phyloP scores from a whole-genome alignment of 2,113 vertebrate species.

The Etia nguti region DNA sequence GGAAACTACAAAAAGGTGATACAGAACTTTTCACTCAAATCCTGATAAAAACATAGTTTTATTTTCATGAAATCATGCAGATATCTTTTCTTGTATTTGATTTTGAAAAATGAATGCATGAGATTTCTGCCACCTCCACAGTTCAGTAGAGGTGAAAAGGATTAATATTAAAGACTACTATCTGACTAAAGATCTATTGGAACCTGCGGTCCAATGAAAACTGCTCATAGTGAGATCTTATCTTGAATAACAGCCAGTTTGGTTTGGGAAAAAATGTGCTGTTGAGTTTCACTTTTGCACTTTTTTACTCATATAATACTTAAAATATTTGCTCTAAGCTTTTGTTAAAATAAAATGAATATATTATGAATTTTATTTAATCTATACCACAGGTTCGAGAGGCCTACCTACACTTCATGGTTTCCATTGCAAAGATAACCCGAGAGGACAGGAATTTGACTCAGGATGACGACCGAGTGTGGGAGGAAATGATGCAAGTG shows the following conservation, averaged over 20 bases:
- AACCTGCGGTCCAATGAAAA: neutral
- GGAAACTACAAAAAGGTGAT: constrained; percentile 82
- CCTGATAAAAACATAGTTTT: neutral
- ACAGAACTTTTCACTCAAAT: neutral
- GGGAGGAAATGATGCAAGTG: constrained; percentile 85
- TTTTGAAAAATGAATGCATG: neutral
- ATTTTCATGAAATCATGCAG: neutral
- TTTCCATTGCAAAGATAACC: constrained; percentile 83
- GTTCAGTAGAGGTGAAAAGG: neutral
- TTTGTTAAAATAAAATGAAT: neutral
- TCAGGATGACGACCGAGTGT: constrained; percentile 74
- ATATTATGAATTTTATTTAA: neutral
- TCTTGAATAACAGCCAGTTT: neutral
- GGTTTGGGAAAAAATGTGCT: neutral
- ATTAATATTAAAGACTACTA: neutral
- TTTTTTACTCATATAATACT: neutral
- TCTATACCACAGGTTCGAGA: constrained; percentile 79
- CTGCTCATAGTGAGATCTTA: neutral
- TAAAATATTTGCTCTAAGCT: neutral
- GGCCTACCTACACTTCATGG: constrained; percentile 92
- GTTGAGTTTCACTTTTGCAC: neutral
- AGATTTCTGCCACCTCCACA: neutral
- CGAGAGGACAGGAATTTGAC: constrained; percentile 83
- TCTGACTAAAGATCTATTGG: neutral
- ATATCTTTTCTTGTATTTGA: neutral